Evolutionary conservation across 2,888 invertebrate species (phyloP), one percentile per base, ranked within the genome.

Genomic region (Philereme vetulata): DNA sequence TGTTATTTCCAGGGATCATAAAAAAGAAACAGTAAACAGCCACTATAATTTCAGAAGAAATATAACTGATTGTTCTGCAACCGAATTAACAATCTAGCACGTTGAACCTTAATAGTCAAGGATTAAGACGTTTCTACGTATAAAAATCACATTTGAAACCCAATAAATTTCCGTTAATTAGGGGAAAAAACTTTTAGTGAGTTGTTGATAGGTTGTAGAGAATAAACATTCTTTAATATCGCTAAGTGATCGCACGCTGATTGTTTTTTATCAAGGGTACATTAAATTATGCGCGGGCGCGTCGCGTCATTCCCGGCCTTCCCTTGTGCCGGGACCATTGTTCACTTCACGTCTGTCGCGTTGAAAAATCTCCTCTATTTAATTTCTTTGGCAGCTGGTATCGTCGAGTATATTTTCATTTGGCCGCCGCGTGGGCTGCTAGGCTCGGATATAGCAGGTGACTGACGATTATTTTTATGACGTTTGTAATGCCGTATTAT

Each of bases 341-440:
- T 90, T 87, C 86, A 81, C 72, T 74, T 75, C 77, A 70, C 72
- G 79, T 84, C 85, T 81, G 83, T 84, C 84, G 71, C 70, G 76
- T 78, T 85, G 85, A 91, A 90, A 88, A 90, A 90, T 89, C 79
- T 85, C 80, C 81, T 86, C 84, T 84, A 85, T 90, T 90, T 84
- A 87, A 90, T 90, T 86, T 88, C 84, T 86, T 90, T 91, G 91
- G 90, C 91, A 90, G 81, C 84, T 75, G 68, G 72, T 81, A 72
- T 81, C 79, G 84, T 80, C 80, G 77, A 84, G 82, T 84, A 85
- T 88, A 90, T 88, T 88, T 86, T 85, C 81, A 86, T 86, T 83
- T 82, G 78, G 81, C 67, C 74, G 73, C 75, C 72, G 87, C 86
- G 90, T 90, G 87, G 89, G 90, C 75, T 65, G 85, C 56, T 56